Evolutionary conservation across 2,797 vertebrate species (phyloP), one percentile per base, ranked within the genome.

Genomic region (Labroides dimidiatus): DNA sequence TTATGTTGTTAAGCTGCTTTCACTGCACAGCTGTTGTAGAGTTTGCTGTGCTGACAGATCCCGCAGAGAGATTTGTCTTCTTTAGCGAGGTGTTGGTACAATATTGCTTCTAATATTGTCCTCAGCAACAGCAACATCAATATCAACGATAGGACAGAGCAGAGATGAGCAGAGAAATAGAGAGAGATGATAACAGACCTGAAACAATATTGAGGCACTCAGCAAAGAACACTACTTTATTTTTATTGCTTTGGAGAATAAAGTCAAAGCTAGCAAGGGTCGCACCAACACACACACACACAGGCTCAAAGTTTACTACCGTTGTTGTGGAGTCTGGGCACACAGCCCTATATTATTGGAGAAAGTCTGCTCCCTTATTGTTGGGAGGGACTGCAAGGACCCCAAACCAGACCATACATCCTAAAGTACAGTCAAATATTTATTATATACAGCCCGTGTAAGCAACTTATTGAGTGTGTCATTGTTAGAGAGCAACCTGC

Each of bases 71-170:
- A 80, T 84, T 64, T n/a, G 49, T 83, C 78, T 82, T 84, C 68
- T 78, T 78, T 55, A 69, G 47, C 51, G 39, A 49, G 39, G 69
- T 51, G 67, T 59, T 78, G 58, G 50, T 49, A 24, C 21, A 24
- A 74, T 67, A 81, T 80, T 72, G 62, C 70, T 59, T 86, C 21
- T 74, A 75, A 87, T 82, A 72, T 80, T 48, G 66, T 76, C 69
- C 61, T 72, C 48, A 54, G 77, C 62, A 63, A 64, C 78, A 64
- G 47, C 49, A 61, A 36, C 75, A 77, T 65, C 67, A 63, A 75
- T 80, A 78, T 76, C 66, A 75, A 52, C 59, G 39, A 57, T 19
- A 55, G 65, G 61, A 57, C 64, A 53, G 47, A 2, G 56, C 49
- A 72, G 70, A 76, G 69, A 74, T 47, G 72, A 81, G 45, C 43